phyloP scores from a whole-genome alignment of 2,113 vertebrate species.

The Anoura caudifer region DNA sequence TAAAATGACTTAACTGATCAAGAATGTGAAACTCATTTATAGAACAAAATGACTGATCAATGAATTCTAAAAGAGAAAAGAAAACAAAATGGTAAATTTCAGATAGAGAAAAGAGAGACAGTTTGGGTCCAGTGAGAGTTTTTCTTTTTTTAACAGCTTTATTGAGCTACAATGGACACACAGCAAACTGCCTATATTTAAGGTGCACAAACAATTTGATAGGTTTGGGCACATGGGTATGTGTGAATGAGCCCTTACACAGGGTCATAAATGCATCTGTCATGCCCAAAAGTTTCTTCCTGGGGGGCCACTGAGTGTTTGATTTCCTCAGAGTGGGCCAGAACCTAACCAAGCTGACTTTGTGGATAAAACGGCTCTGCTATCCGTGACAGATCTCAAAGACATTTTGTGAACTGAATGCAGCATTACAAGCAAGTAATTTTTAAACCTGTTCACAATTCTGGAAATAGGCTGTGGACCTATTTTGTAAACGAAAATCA shows the following conservation, averaged over 20 bases:
- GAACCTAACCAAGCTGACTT: not conserved
- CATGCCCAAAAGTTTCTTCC: not conserved
- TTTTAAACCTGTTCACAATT: constrained; percentile 24
- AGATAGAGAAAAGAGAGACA: not conserved
- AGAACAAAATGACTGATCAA: not conserved
- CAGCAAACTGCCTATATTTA: not conserved
- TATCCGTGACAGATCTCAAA: not conserved
- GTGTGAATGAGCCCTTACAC: not conserved
- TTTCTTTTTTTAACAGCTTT: not conserved
- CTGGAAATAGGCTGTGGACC: not conserved
- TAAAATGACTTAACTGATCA: not conserved
- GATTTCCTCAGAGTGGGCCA: not conserved
- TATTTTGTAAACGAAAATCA: constrained; percentile 22
- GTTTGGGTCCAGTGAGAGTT: not conserved
- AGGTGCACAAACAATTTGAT: not conserved
- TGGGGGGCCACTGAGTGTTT: not conserved
- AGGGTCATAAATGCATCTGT: not conserved
- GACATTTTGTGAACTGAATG: constrained; percentile 13
- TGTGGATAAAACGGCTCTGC: not conserved
- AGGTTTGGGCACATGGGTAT: not conserved
- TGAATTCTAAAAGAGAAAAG: not conserved
- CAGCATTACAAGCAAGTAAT: not conserved
- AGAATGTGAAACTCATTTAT: not conserved
- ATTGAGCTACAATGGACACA: not conserved
- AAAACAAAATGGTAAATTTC: constrained; percentile 37